Evolutionary conservation across 1,140 invertebrate genomes (phyloP).

Genomic region (Magallana gigas): DNA sequence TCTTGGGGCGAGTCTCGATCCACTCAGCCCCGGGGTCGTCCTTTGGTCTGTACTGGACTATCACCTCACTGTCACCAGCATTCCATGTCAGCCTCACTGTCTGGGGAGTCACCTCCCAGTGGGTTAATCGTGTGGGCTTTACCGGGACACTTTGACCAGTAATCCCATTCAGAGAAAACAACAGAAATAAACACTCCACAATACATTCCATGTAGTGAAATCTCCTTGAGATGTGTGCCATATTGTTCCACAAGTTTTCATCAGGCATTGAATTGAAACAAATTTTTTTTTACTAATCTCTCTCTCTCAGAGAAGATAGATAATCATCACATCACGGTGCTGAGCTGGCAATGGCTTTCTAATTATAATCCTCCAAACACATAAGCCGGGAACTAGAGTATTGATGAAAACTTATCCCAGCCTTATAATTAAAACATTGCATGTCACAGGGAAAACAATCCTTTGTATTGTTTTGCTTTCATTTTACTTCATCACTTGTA

Average conservation of each 20-base stretch:
- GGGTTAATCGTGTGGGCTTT: constrained; percentile 21
- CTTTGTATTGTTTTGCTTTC: constrained; percentile 38
- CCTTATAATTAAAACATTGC: background rate
- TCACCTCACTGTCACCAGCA: constrained; percentile 88
- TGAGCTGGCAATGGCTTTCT: background rate
- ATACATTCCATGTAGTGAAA: constrained; percentile 3
- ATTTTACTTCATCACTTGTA: constrained; percentile 36
- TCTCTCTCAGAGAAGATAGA: background rate
- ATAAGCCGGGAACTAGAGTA: background rate
- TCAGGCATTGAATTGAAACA: background rate
- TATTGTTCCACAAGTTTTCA: constrained; percentile 29
- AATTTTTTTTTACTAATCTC: background rate
- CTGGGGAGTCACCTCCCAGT: constrained; percentile 93
- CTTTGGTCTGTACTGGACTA: constrained; percentile 96
- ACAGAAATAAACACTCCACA: background rate
- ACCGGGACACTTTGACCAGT: constrained; percentile 3
- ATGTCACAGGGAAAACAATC: constrained; percentile 28
- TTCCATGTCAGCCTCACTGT: constrained; percentile 95
- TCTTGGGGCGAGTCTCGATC: constrained; percentile 88
- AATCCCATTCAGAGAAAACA: constrained; percentile 28
- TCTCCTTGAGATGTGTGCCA: background rate
- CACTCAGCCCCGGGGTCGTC: constrained; percentile 82
- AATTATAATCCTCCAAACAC: constrained; percentile 6
- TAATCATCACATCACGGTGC: constrained; percentile 19
- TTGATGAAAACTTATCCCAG: constrained; percentile 21